Base-by-base conservation (phyloP, 2,888 invertebrate species). In the Agriopis marginaria region DNA sequence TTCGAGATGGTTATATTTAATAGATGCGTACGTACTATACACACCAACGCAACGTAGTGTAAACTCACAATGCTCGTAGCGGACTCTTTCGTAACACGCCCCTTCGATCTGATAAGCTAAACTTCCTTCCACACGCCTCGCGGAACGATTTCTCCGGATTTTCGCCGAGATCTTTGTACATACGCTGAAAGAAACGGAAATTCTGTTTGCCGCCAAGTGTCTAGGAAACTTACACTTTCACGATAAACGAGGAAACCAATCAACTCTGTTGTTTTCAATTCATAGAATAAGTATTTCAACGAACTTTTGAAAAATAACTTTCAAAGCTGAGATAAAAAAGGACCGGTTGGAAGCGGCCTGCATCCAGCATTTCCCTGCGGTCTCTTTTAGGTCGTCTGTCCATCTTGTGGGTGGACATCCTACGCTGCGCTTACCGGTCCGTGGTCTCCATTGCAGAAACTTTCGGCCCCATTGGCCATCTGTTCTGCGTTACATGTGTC, bases 101-200 rank as follows among this genome's bases (percentile, higher is more conserved):
- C 42, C 0, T 23, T 10, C 23, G 12, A 59, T 59, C 45, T 12
- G 58, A 59, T 59, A 59, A 58, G 58, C 12, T 40, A 42, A 23
- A 12, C 58, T 45, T 59, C 58, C 54, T 54, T 54, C 55, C 55
- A 0, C 54, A 2, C 54, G 54, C 12, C 7, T 23, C 45, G 12
- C 17, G 58, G 58, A 59, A 59, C 47, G 58, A 59, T 59, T 47
- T 58, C 45, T 12, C 32, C 47, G 58, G 58, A 59, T 59, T 45
- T 59, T 59, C 12, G 12, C 45, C 11, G 10, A 47, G 6, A 17
- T 47, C 58, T 59, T 7, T 8, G 45, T 47, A 59, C 32, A 59
- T 47, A 58, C 45, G 17, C 11, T 8, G 45, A 4, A 32, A 32
- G 32, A 32, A 54, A 23, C 47, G 45, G 58, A 59, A 59, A 59